phyloP scores from a whole-genome alignment of 2,888 invertebrate species.

The Eucera pruinosa region DNA sequence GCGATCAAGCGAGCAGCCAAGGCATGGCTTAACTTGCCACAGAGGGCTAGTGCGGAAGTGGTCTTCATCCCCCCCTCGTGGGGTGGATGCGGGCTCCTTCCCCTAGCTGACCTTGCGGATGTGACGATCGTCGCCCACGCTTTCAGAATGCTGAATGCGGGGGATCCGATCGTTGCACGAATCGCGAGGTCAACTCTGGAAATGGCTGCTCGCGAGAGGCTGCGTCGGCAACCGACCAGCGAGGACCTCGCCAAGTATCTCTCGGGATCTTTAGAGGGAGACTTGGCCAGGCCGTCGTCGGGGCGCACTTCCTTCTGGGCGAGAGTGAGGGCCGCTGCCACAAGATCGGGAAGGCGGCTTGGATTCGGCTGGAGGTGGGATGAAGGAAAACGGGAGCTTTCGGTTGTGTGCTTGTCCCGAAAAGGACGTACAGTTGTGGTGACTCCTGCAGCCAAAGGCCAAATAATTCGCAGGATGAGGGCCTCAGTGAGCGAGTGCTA shows the following conservation, averaged over 20 bases:
- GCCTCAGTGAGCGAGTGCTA: no score
- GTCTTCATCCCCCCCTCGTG: no score
- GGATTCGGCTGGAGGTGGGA: constrained; percentile 56
- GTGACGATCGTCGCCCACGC: no score
- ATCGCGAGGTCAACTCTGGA: constrained; percentile 65
- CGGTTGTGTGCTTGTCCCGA: constrained; percentile 5
- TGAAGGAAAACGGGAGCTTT: constrained; percentile 20
- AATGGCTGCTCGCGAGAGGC: constrained; percentile 41
- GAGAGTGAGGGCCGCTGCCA: constrained; percentile 60
- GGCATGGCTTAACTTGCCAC: constrained; percentile 75
- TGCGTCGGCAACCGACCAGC: no score
- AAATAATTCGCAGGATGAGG: no score
- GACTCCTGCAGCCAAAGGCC: constrained; percentile 42
- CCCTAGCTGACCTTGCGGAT: constrained; percentile 72
- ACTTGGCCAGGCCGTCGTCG: constrained; percentile 53
- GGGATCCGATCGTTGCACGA: constrained; percentile 44
- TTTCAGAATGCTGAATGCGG: no score
- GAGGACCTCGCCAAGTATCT: constrained; percentile 71
- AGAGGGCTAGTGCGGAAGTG: constrained; percentile 72
- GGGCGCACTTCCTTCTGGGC: constrained; percentile 58
- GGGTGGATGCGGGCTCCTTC: constrained; percentile 74
- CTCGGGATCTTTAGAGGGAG: constrained; percentile 63
- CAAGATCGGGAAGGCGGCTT: constrained; percentile 38
- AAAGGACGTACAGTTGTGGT: constrained; percentile 35
- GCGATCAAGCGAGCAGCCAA: constrained; percentile 44